Conservation (phyloP, 2,113 vertebrate species). For the Leptodactylus fuscus region DNA sequence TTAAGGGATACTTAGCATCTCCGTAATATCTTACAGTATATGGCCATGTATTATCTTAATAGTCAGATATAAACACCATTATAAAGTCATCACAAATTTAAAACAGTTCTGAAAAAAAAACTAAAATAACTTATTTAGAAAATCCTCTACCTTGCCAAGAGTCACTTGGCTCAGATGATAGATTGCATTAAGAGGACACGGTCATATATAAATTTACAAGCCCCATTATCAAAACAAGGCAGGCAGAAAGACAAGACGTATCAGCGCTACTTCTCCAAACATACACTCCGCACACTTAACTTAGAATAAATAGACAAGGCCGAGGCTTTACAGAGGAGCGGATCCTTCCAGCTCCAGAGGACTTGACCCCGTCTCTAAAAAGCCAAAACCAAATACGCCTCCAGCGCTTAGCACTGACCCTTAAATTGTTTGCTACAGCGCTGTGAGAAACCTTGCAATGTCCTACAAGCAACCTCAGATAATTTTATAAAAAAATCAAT, state of each 20-base stretch:
- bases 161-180: constrained; percentile 11
- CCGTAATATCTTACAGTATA: neutral
- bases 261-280: constrained; percentile 26
- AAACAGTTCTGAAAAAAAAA: neutral
- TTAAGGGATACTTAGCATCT: too few species aligned
- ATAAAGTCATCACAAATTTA: neutral
- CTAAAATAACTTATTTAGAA: neutral
- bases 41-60: neutral
- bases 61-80: neutral
- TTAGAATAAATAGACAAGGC: constrained; percentile 70
- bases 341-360: constrained; percentile 68
- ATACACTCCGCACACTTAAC: constrained; percentile 52
- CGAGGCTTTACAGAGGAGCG: constrained; percentile 60
- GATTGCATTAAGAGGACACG: constrained; percentile 45
- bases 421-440: constrained; percentile 76
- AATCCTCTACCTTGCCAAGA: neutral
- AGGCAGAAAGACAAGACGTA: constrained; percentile 41
- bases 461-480: constrained; percentile 74
- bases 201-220: constrained; percentile 53
- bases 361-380: constrained; percentile 67
- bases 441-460: constrained; percentile 69
- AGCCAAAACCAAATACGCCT: constrained; percentile 68
- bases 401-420: constrained; percentile 69
- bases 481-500: constrained; percentile 77
- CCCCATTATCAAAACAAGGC: constrained; percentile 57